These are phyloP conservation scores for Agriopis leucophaearia DNA, from an alignment of 2,888 invertebrate species.

Conservation along the genomic window DNA sequence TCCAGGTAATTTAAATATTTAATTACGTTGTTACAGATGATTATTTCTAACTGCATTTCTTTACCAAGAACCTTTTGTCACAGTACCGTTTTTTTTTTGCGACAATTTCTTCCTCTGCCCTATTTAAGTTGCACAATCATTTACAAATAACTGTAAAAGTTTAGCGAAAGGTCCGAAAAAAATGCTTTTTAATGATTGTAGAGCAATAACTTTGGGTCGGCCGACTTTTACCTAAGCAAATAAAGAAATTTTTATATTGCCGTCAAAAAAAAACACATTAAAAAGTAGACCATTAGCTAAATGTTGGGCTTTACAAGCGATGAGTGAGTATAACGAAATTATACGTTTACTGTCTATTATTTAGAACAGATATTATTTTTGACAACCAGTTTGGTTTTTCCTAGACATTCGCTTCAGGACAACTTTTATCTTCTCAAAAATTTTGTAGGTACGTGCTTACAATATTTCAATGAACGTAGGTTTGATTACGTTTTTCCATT, in stretches of 20 bases:
- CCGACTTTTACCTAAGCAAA: constrained; percentile 68
- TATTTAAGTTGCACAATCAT: constrained; percentile 66
- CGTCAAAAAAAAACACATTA: constrained; percentile 49
- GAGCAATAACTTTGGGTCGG: constrained; percentile 63
- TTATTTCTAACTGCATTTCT: constrained; percentile 59
- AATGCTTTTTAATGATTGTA: constrained; percentile 76
- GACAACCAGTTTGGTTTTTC: neutral
- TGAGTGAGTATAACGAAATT: constrained; percentile 20
- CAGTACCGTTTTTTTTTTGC: constrained; percentile 64
- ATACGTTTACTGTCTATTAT: neutral
- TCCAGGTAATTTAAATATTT: constrained; percentile 38
- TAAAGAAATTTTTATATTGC: constrained; percentile 76
- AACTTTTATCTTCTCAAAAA: too few relatives aligned
- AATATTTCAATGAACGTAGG: too few relatives aligned
- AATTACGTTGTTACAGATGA: constrained; percentile 50
- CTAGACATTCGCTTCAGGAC: too few relatives aligned
- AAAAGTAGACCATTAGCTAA: constrained; percentile 52
- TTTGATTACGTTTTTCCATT: too few relatives aligned
- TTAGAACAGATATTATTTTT: neutral
- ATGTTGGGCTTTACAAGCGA: constrained; percentile 35
- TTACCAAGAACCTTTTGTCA: constrained; percentile 55
- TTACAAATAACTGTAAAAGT: constrained; percentile 65
- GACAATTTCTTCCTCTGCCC: constrained; percentile 54
- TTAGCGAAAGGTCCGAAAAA: constrained; percentile 63
- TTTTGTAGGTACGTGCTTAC: too few relatives aligned